phyloP scores from a whole-genome alignment of 2,797 vertebrate species.

The Chelon auratus region DNA sequence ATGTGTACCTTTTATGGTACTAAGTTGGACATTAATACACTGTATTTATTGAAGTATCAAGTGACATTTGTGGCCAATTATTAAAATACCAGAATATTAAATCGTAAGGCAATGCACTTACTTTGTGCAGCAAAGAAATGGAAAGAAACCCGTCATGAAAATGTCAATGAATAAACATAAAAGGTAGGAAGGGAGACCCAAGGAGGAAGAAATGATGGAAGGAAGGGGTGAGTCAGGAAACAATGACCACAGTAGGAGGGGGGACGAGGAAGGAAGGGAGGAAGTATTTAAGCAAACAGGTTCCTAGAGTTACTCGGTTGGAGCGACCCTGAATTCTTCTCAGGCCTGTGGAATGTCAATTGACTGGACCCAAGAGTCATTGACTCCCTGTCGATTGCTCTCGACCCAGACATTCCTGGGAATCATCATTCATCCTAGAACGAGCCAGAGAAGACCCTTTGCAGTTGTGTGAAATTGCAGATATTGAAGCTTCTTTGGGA shows the following conservation, averaged over 20 bases:
- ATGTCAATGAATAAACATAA: not conserved
- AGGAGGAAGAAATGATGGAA: constrained; percentile 7
- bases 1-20: not conserved
- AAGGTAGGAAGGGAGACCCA: not conserved
- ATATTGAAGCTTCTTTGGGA: not conserved
- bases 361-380: constrained; percentile 26
- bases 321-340: constrained; percentile 16
- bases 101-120: not conserved
- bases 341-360: constrained; percentile 42
- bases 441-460: not conserved
- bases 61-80: not conserved
- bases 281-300: constrained; percentile 24
- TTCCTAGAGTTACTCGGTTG: constrained; percentile 19
- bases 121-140: too few relatives aligned
- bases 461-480: not conserved
- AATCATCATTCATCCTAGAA: not conserved
- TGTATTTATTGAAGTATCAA: not conserved
- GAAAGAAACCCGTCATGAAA: not conserved
- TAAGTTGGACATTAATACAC: not conserved
- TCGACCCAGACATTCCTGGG: not conserved
- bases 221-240: constrained; percentile 9
- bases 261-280: constrained; percentile 17
- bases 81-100: not conserved
- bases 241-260: not conserved
- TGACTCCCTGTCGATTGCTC: not conserved